Conservation (phyloP, 2,797 vertebrate genomes). For the Hozukius guyotensis region DNA sequence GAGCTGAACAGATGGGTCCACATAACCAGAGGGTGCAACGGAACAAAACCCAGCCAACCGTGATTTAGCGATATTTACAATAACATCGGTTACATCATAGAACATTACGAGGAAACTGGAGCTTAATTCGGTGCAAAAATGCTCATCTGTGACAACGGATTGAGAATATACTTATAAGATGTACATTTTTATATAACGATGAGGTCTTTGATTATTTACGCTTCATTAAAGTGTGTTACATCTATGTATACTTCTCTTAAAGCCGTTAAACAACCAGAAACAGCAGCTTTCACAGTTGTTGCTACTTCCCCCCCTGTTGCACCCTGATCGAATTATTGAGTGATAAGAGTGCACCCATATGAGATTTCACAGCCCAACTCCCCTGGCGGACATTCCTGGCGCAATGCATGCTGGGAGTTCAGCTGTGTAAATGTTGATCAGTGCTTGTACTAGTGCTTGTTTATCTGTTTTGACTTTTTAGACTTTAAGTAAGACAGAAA, state of each 20-base stretch:
- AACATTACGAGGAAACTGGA: neutral
- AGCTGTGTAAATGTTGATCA: slow-evolving; percentile 55
- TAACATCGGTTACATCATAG: slow-evolving; percentile 47
- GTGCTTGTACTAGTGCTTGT: slow-evolving; percentile 21
- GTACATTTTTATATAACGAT: neutral
- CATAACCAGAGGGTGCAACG: slow-evolving; percentile 51
- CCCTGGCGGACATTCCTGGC: slow-evolving; percentile 17
- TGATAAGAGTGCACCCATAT: slow-evolving; percentile 36
- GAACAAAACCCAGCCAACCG: slow-evolving; percentile 36
- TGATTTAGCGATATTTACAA: slow-evolving; percentile 38
- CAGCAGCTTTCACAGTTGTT: neutral
- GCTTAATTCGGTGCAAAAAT: neutral
- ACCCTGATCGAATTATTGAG: slow-evolving; percentile 60
- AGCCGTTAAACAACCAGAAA: neutral
- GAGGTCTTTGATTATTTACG: neutral
- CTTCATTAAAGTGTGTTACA: neutral
- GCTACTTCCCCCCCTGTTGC: neutral
- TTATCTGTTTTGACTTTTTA: slow-evolving; percentile 45
- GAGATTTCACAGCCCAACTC: slow-evolving; percentile 29
- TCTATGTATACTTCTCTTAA: neutral
- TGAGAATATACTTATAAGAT: neutral
- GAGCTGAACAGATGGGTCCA: slow-evolving; percentile 75
- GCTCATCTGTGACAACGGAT: neutral
- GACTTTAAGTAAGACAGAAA: slow-evolving; percentile 5
- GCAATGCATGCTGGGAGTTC: slow-evolving; percentile 48